phyloP scores from a whole-genome alignment of 2,888 invertebrate species.

The Lomographa bimaculata region DNA sequence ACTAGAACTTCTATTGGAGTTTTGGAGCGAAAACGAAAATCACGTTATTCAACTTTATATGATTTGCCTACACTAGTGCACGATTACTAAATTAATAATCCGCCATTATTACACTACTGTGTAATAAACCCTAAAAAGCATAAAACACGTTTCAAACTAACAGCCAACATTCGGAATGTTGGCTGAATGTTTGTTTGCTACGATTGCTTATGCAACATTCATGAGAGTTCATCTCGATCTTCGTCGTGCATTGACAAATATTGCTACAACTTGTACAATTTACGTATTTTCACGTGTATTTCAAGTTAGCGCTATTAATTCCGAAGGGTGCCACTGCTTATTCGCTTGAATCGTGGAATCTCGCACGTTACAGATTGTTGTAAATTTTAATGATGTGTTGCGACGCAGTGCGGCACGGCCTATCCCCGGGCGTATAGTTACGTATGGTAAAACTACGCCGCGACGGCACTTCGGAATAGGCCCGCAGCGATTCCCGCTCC shows the following conservation, averaged over 20 bases:
- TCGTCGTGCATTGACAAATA: constrained; percentile 8
- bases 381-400: constrained; percentile 68
- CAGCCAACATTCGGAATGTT: too few relatives aligned
- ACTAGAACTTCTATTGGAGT: too few relatives aligned
- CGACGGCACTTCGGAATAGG: constrained; percentile 39
- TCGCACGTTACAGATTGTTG: constrained; percentile 39
- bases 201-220: constrained; percentile 9
- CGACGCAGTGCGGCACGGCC: constrained; percentile 64
- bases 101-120: too few relatives aligned
- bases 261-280: constrained; percentile 11
- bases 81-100: too few relatives aligned
- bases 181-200: too few relatives aligned
- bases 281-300: constrained; percentile 6
- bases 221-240: constrained; percentile 6
- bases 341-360: constrained; percentile 23
- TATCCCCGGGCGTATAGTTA: constrained; percentile 35
- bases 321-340: constrained; percentile 10
- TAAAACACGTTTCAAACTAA: constrained; percentile 7
- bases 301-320: constrained; percentile 1
- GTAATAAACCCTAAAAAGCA: too few relatives aligned
- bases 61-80: too few relatives aligned
- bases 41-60: too few relatives aligned
- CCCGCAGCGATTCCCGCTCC: constrained; percentile 30
- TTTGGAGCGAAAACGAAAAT: too few relatives aligned
- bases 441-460: constrained; percentile 35